These are phyloP conservation scores for Drosophila robusta DNA, from an alignment of 2,888 invertebrate species.

Conservation along the genomic window DNA sequence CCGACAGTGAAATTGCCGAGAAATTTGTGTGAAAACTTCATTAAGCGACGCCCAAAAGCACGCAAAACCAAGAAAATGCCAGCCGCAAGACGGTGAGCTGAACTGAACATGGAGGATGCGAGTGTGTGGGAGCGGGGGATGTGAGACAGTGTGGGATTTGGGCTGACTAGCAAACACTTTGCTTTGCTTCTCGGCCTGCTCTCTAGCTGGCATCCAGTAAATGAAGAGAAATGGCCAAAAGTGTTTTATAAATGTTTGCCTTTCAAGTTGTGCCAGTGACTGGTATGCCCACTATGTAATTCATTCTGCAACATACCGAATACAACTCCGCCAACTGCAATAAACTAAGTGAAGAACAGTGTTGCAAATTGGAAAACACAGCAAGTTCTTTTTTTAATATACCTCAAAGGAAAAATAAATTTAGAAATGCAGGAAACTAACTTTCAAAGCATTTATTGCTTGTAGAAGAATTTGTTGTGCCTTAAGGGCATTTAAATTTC, in stretches of 20 bases:
- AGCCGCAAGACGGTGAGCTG: neutral
- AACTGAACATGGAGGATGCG: conserved; percentile 5
- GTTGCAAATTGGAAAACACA: no score
- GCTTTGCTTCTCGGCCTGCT: conserved; percentile 12
- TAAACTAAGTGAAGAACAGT: neutral
- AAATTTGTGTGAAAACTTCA: conserved; percentile 69
- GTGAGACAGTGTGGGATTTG: neutral
- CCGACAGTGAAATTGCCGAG: conserved; percentile 60
- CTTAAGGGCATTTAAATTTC: conserved; percentile 29
- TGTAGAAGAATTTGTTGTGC: no score
- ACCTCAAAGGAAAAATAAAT: no score
- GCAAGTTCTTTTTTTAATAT: no score
- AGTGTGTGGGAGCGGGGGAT: neutral
- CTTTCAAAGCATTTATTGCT: no score
- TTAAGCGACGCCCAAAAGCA: conserved; percentile 41
- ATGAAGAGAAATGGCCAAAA: conserved; percentile 78
- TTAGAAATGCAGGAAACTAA: no score
- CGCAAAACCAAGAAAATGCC: neutral
- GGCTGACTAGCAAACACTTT: conserved; percentile 19
- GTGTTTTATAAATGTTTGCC: conserved; percentile 71
- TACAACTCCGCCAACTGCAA: neutral
- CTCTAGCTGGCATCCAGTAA: conserved; percentile 44
- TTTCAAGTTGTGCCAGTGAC: conserved; percentile 14
- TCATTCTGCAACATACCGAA: neutral
- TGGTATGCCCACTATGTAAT: conserved; percentile 1